Evolutionary conservation across 2,888 invertebrate genomes (phyloP).

Genomic region (Stenodema calcarata): DNA sequence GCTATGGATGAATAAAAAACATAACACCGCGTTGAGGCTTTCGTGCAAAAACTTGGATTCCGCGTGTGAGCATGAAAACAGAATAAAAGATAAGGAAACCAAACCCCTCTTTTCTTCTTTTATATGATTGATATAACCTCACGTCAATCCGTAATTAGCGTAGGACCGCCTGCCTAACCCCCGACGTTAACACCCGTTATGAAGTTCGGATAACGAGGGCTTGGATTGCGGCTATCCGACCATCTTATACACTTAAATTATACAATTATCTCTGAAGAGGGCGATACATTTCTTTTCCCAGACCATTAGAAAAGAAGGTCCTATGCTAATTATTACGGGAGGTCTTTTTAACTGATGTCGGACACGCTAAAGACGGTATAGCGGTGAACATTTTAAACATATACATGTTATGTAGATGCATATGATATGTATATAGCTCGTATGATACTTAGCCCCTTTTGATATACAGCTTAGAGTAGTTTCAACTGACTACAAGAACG

Average conservation of each 20-base stretch:
- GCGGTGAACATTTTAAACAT: neutral
- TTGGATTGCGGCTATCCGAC: neutral
- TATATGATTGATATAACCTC: neutral
- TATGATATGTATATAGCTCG: too few species aligned
- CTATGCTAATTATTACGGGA: too few species aligned
- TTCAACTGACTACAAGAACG: neutral
- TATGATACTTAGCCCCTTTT: neutral
- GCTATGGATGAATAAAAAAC: neutral
- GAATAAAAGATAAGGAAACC: neutral
- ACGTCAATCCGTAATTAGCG: neutral
- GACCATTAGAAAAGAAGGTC: neutral
- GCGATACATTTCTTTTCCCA: neutral
- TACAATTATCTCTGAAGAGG: neutral
- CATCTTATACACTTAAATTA: neutral
- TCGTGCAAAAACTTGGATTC: neutral
- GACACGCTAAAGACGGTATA: neutral
- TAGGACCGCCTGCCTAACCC: neutral
- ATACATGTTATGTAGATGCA: too few species aligned
- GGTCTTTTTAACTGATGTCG: neutral
- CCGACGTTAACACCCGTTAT: neutral
- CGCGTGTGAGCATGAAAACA: conserved; percentile 2
- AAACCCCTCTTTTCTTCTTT: neutral
- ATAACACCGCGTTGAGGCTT: neutral
- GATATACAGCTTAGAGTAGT: too few species aligned
- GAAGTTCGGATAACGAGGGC: neutral